A percentile compares a stretch with the other conserved stretches of the same genome.
Evolutionary conservation across 2,888 invertebrate species (phyloP).

Genomic region (Cistogaster globosa): DNA sequence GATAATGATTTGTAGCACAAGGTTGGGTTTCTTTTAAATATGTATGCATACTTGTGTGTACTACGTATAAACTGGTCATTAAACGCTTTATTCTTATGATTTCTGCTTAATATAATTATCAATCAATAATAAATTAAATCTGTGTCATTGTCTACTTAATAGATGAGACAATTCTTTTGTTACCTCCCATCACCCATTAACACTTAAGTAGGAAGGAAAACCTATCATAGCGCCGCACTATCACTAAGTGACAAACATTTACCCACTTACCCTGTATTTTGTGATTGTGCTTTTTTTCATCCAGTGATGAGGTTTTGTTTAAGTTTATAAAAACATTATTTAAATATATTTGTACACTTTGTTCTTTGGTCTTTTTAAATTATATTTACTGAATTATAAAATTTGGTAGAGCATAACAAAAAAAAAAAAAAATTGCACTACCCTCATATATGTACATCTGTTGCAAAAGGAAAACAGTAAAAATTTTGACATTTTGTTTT

Average conservation of each 20-base stretch:
- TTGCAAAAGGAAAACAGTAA: conserved; percentile 6
- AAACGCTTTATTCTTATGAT: conserved; percentile 34
- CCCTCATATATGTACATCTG: conserved; percentile 18
- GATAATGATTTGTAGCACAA: conserved; percentile 63
- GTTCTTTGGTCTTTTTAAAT: conserved; percentile 12
- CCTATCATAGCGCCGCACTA: background rate
- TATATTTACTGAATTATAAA: conserved; percentile 15
- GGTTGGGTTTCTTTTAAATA: conserved; percentile 40
- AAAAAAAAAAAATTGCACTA: background rate
- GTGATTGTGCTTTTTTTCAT: conserved; percentile 42
- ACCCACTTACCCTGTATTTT: conserved; percentile 49
- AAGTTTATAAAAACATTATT: conserved; percentile 37
- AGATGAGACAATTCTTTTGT: conserved; percentile 19
- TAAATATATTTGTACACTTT: conserved; percentile 52
- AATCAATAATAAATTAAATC: conserved; percentile 54
- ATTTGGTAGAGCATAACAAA: conserved; percentile 21
- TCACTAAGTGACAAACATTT: background rate
- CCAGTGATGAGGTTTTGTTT: conserved; percentile 17
- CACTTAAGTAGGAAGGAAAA: background rate
- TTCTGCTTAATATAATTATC: conserved; percentile 20
- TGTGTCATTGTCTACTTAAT: conserved; percentile 4
- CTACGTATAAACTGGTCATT: conserved; percentile 21
- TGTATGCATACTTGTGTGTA: background rate
- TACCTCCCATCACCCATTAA: background rate
- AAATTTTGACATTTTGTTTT: conserved; percentile 54